Evolutionary conservation across 2,113 vertebrate genomes (phyloP), one percentile per base, ranked within the genome.

Genomic region (Chionomys nivalis): DNA sequence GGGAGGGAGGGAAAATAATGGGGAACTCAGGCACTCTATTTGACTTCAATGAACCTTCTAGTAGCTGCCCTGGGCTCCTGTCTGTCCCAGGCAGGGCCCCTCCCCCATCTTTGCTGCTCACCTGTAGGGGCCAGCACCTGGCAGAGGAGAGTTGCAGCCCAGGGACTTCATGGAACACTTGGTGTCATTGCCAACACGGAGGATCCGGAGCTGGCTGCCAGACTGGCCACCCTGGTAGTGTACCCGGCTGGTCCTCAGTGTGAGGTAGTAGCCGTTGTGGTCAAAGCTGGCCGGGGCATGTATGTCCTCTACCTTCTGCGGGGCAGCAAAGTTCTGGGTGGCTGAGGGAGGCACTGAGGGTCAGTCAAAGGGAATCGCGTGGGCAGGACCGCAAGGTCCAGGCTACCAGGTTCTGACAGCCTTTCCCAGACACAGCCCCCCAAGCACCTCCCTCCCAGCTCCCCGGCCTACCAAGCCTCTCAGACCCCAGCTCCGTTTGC

Each of bases 61-160:
- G 31, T 7, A 77, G 76, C 78, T 58, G n/a, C 28, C 23, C 23
- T 0, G 1, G 49, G 28, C 33, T 61, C 33, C 3, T 6, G 72
- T 14, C 68, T 55, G 36, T 73, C 21, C 4, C 47, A 28, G 44
- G 66, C 11, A 77, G 28, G 12, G 39, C 61, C 24, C 21, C 21
- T 14, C 0, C 77, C 33, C 49, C 17, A 8, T 28, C 58, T 44
- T 42, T 2, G 8, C 1, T 0, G 4, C 98, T 98, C 76, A 99
- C 99, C 36, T 90, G 97, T 98, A 98, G 0, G 95, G 98, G 1
- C 98, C 98, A 0, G 98, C 97, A 26, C 16, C 13, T 0, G 97
- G 98, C 81, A 99, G 97, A 3, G 98, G 98, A 0, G 95, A 93
- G 0, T 99, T 99, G 96, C 99, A 99, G 68, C 97, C 97, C 76